Base-by-base conservation (phyloP, 2,797 vertebrate genomes). In the Jordanella pulchra region DNA sequence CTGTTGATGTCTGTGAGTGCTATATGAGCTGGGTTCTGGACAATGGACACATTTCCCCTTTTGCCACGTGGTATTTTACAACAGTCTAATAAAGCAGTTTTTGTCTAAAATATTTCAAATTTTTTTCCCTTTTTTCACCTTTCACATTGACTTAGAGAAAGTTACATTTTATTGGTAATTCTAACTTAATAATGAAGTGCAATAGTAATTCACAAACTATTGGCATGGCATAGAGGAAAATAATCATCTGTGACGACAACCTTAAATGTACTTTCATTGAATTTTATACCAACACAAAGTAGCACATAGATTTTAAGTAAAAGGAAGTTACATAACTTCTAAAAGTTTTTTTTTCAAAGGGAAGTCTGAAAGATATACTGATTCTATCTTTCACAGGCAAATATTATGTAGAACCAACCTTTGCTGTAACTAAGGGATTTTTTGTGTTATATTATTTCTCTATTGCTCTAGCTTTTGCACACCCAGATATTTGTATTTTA, bases 1-100 rank as follows among this genome's bases (percentile, higher is more conserved):
- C 35, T 69, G 67, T 70, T 54, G 28, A 27, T 56, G 53, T 44
- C 11, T 27, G 10, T 7, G n/a, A 17, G 4, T 47, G 47, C 45
- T n/a, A 23, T 18, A 25, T 9, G 13, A 45, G 39, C 73, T 56
- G 0, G 27, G 74, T 80, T 78, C 44, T 12, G 21, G 7, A 61
- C 32, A 44, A 50, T 9, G 68, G n/a, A 44, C 79, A 66, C 47
- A 63, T 7, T 21, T 56, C 5, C 54, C 28, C 54, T 10, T 1
- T n/a, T 54, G 23, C 7, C 12, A 50, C 48, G 21, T 18, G 4
- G 15, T 15, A 15, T 15, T 17, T 48, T 45, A 45, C 11, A 45
- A 45, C 44, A 11, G 11, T 45, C 3, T 12, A 45, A 45, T 12
- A 3, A 45, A 45, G 44, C 10, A 15, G 44, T 12, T 45, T 45